Percentiles rank a stretch among this genome's conserved stretches.
Conservation (phyloP, 2,113 vertebrate genomes). For the Pavo muticus region DNA sequence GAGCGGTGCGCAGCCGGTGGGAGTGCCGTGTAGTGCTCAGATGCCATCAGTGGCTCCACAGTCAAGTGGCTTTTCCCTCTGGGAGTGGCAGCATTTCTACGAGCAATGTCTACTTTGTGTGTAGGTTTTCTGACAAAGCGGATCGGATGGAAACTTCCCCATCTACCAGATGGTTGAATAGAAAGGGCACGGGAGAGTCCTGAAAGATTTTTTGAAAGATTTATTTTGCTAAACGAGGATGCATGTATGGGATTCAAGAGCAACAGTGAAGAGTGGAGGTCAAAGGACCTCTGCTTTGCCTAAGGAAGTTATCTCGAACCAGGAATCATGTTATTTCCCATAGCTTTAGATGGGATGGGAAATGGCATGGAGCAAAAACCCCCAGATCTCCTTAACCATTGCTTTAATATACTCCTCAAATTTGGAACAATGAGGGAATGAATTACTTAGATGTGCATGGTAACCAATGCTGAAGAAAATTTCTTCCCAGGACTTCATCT, state of each 20-base stretch:
- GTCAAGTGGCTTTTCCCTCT: background rate
- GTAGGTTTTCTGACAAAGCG: background rate
- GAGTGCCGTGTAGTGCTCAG: background rate
- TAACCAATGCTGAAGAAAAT: background rate
- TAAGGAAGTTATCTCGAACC: background rate
- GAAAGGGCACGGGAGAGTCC: background rate
- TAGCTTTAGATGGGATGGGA: background rate
- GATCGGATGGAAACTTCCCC: background rate
- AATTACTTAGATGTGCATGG: background rate
- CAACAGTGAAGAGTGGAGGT: background rate
- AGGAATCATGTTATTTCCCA: background rate
- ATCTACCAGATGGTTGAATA: background rate
- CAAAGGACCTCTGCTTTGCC: background rate
- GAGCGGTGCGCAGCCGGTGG: accelerated
- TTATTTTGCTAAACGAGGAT: background rate
- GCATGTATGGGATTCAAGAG: background rate
- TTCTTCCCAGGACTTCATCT: background rate
- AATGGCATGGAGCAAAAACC: background rate
- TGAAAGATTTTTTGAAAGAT: background rate
- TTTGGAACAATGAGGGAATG: background rate
- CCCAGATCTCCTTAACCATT: background rate
- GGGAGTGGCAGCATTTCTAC: background rate
- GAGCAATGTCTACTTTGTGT: background rate
- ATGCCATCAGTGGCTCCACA: background rate
- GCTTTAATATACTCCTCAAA: background rate